Base-by-base conservation (phyloP, 2,797 vertebrate species). In the Cossypha dichroa region DNA sequence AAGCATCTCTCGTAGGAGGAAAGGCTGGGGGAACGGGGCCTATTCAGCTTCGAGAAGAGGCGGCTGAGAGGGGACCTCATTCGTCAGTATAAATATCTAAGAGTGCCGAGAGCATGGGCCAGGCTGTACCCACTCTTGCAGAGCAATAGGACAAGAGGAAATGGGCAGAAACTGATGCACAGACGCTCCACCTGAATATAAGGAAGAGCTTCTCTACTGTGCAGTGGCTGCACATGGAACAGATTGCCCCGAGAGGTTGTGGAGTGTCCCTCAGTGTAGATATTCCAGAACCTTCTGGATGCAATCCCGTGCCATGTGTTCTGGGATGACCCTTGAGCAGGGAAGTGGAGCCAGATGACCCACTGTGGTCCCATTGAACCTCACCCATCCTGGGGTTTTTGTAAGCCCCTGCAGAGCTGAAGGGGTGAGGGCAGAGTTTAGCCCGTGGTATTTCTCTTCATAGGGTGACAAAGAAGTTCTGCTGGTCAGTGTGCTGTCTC, bases 401-500 rank as follows among this genome's bases (percentile, higher is more conserved):
- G 11, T 26, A 40, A 31, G 48, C 3, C 34, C 19, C 15, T 11
- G 33, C 9, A 21, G 41, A 38, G 26, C 33, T 33, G 22, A 15
- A 59, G 15, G 38, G 41, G 1, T 15, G 7, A 22, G 19, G 4
- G 2, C 41, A 15, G 38, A 46, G 31, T 8, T 48, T 3, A 28
- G 25, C 29, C 20, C 31, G 18, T 29, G 5, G 15, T 21, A 16
- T 17, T 48, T 41, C 52, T 38, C 5, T 23, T 40, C 20, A 0
- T 5, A 29, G 11, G 9, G 29, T 1, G 1, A 7, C 2, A 8
- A 2, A 8, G 11, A 56, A 33, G 26, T 8, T n/a, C 38, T 28
- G 13, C 23, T 15, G 33, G 13, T 33, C 45, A 2, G 4, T 6
- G 6, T 20, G 21, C 13, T 1, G 0, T 23, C 26, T 26, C 29